Conservation (phyloP, 2,888 invertebrate genomes). For the Deilephila elpenor region DNA sequence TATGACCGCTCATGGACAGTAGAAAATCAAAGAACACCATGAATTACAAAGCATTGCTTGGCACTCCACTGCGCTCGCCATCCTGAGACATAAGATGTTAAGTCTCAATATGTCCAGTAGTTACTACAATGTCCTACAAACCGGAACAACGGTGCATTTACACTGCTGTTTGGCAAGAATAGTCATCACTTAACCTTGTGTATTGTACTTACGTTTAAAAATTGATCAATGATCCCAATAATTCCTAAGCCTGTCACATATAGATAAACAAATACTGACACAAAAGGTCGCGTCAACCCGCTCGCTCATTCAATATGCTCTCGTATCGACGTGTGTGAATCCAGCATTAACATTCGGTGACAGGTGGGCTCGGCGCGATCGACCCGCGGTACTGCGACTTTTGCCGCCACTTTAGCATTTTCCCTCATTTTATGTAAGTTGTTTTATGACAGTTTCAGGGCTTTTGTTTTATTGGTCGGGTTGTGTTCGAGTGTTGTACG, state of each 20-base stretch:
- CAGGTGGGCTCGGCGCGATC: constrained; percentile 62
- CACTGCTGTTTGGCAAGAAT: too few relatives aligned
- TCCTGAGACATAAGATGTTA: too few relatives aligned
- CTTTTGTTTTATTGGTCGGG: constrained; percentile 47
- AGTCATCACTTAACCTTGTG: too few relatives aligned
- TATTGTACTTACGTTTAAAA: too few relatives aligned
- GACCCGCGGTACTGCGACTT: constrained; percentile 37
- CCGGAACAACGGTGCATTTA: too few relatives aligned
- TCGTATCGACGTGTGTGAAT: constrained; percentile 2
- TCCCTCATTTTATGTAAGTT: constrained; percentile 48
- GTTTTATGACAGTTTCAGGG: constrained; percentile 57
- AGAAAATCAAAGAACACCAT: too few relatives aligned
- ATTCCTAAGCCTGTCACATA: background rate
- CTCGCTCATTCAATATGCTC: background rate
- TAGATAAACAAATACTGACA: background rate
- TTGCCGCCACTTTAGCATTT: constrained; percentile 42
- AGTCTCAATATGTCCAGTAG: too few relatives aligned
- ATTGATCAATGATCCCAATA: background rate
- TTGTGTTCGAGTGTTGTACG: constrained; percentile 38
- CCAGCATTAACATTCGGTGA: constrained; percentile 74
- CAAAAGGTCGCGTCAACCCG: background rate
- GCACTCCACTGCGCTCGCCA: too few relatives aligned
- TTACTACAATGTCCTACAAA: too few relatives aligned
- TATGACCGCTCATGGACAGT: too few relatives aligned
- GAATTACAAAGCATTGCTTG: too few relatives aligned